A percentile compares a stretch with the other conserved stretches of the same genome.
These are phyloP conservation scores for Oryzias dopingdopingensis DNA, from an alignment of 2,797 vertebrate genomes.

Conservation along the genomic window DNA sequence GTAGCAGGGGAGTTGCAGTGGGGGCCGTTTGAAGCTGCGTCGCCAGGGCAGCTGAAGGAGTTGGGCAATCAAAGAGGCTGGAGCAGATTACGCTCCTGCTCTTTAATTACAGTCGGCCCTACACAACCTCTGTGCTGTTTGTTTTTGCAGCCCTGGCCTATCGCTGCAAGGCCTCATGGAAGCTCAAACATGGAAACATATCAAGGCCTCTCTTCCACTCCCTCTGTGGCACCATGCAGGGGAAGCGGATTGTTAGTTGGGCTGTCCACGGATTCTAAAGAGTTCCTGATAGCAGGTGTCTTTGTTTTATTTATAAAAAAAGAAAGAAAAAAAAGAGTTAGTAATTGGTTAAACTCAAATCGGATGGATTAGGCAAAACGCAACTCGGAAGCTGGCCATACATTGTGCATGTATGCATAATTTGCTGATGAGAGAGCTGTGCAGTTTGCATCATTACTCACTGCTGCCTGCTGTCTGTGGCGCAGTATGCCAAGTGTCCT, in stretches of 20 bases:
- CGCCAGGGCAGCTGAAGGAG: slow-evolving; percentile 65
- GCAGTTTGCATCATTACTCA: slow-evolving; percentile 77
- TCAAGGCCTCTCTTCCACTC: slow-evolving; percentile 63
- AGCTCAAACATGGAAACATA: slow-evolving; percentile 70
- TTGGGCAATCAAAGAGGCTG: slow-evolving; percentile 74
- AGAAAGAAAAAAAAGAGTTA: slow-evolving; percentile 19
- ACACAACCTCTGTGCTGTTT: slow-evolving; percentile 73
- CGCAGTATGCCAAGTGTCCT: slow-evolving; percentile 77
- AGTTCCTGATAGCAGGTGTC: slow-evolving; percentile 28
- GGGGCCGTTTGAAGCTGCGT: slow-evolving; percentile 69
- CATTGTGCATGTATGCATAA: slow-evolving; percentile 68
- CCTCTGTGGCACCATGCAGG: slow-evolving; percentile 49
- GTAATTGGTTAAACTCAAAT: slow-evolving; percentile 29
- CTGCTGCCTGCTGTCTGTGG: slow-evolving; percentile 75
- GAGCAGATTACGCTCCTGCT: slow-evolving; percentile 74
- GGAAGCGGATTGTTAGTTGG: slow-evolving; percentile 47
- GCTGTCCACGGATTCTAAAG: slow-evolving; percentile 44
- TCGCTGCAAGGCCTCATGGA: slow-evolving; percentile 65
- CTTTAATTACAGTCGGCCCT: slow-evolving; percentile 78
- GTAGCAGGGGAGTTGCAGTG: slow-evolving; percentile 66
- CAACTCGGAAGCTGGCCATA: slow-evolving; percentile 56
- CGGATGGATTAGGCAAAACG: slow-evolving; percentile 35
- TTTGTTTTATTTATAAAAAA: slow-evolving; percentile 14
- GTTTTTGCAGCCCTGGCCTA: slow-evolving; percentile 74
- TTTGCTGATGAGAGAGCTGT: slow-evolving; percentile 74